Conservation (phyloP, 1,140 invertebrate genomes). For the Campoletis sonorensis region DNA sequence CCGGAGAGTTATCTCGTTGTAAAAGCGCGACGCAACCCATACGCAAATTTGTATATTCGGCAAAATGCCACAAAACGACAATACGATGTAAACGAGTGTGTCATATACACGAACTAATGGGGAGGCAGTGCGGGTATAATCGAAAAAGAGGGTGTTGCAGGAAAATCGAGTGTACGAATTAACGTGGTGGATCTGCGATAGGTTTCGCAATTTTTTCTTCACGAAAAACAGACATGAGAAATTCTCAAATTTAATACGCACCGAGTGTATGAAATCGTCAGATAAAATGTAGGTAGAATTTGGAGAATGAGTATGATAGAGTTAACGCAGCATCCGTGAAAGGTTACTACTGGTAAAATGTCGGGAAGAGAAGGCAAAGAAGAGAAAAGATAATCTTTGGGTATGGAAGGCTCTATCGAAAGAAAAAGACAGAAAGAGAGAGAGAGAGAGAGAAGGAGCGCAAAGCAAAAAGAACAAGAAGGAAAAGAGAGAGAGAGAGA, state of each 20-base stretch:
- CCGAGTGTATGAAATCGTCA: neutral
- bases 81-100: neutral
- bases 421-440: neutral
- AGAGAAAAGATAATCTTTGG: constrained; percentile 2
- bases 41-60: constrained; percentile 25
- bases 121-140: neutral
- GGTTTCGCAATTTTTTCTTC: neutral
- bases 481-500: constrained; percentile 49
- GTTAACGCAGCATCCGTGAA: constrained; percentile 38
- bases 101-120: neutral
- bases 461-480: constrained; percentile 38
- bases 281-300: constrained; percentile 26
- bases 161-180: constrained; percentile 16
- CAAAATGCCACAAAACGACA: constrained; percentile 5
- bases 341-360: constrained; percentile 34
- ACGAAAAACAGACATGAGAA: neutral
- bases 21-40: neutral
- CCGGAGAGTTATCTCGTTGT: constrained; percentile 35
- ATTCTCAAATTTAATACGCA: neutral
- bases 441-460: no score
- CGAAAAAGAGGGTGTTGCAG: constrained; percentile 29
- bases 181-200: neutral
- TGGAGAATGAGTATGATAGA: neutral
- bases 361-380: constrained; percentile 22
- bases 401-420: neutral